Percentiles rank a stretch among this genome's conserved stretches.
Conservation (phyloP, 2,113 vertebrate species). For the Gasterosteus nipponicus region DNA sequence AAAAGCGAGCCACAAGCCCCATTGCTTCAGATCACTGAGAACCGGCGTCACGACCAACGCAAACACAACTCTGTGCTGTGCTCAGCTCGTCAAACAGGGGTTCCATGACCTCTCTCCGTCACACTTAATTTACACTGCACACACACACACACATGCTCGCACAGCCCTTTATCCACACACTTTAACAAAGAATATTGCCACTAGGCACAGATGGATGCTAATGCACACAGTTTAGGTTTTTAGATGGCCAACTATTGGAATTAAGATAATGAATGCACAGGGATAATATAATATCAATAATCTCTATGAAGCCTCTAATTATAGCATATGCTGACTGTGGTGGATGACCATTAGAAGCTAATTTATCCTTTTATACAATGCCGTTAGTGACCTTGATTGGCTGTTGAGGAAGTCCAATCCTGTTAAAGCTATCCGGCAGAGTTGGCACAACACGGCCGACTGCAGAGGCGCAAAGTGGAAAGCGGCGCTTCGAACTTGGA, state of each 20-base stretch:
- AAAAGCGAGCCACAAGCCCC: not conserved
- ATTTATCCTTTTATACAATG: slow-evolving; percentile 64
- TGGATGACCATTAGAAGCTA: slow-evolving; percentile 68
- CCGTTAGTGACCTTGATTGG: slow-evolving; percentile 68
- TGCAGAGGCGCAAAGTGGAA: slow-evolving; percentile 40
- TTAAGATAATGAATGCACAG: slow-evolving; percentile 76
- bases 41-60: not conserved
- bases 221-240: not conserved
- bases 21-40: slow-evolving; percentile 26
- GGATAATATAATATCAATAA: slow-evolving; percentile 78
- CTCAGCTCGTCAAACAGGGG: slow-evolving; percentile 23
- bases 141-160: not conserved
- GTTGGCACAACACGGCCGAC: slow-evolving; percentile 47
- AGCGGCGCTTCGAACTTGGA: slow-evolving; percentile 50
- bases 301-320: slow-evolving; percentile 75
- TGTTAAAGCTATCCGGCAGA: slow-evolving; percentile 54
- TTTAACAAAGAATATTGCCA: not conserved
- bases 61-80: slow-evolving; percentile 14
- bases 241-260: slow-evolving; percentile 70
- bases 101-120: slow-evolving; percentile 31
- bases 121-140: not conserved
- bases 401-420: slow-evolving; percentile 58
- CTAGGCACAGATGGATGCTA: not conserved
- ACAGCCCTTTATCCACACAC: not conserved
- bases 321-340: slow-evolving; percentile 73